phyloP scores from a whole-genome alignment of 1,140 invertebrate genomes.

The Sycophila sp. region DNA sequence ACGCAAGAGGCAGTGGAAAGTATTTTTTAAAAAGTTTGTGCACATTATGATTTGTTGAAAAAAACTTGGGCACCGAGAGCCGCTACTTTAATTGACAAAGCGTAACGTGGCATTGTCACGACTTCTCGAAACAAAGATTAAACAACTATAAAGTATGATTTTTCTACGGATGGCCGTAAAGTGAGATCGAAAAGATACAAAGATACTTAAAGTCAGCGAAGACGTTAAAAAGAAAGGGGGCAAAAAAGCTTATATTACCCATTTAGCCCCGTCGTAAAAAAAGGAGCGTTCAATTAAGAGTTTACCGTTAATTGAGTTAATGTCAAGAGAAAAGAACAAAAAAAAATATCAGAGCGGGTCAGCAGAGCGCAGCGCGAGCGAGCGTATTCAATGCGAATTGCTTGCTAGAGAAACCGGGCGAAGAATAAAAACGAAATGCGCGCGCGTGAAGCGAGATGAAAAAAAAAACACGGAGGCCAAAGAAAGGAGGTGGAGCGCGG shows the following conservation, averaged over 20 bases:
- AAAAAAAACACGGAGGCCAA: conserved; percentile 2
- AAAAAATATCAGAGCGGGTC: neutral
- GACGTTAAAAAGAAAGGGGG: neutral
- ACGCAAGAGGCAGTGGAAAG: too few relatives aligned
- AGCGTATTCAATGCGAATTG: conserved; percentile 24
- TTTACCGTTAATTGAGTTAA: conserved; percentile 33
- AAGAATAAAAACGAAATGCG: conserved; percentile 28
- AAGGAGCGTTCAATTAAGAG: conserved; percentile 21
- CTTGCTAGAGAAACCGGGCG: conserved; percentile 7
- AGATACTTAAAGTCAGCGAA: neutral
- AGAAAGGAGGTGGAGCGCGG: neutral
- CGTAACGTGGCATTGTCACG: too few relatives aligned
- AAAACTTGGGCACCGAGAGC: too few relatives aligned
- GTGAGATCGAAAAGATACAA: neutral
- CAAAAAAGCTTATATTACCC: neutral
- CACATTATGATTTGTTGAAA: too few relatives aligned
- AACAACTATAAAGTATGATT: neutral
- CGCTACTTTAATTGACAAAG: too few relatives aligned
- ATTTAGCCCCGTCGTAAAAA: neutral
- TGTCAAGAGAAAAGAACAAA: neutral
- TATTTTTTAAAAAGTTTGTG: too few relatives aligned
- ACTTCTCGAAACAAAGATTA: too few relatives aligned
- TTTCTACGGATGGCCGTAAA: neutral
- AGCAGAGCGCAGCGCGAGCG: too few relatives aligned
- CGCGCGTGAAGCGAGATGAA: conserved; percentile 6